Percentiles rank a stretch among this genome's conserved stretches.
Evolutionary conservation across 2,888 invertebrate species (phyloP).

Genomic region (Ceraclea dissimilis): DNA sequence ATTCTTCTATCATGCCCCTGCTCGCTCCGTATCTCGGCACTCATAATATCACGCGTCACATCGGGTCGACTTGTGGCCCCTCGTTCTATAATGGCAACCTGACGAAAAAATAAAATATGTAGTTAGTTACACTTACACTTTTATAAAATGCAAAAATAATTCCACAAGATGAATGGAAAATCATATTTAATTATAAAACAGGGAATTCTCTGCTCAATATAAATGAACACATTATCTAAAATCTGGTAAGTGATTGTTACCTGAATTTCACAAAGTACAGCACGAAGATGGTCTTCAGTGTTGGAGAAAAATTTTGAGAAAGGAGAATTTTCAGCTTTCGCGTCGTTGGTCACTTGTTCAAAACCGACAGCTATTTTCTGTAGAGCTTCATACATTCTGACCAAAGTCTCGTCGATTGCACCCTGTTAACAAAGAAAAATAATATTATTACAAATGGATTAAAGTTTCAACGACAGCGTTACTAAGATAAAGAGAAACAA

Average conservation of each 20-base stretch:
- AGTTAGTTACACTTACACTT: not conserved
- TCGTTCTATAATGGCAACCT: slow-evolving; percentile 29
- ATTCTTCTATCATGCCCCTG: slow-evolving; percentile 39
- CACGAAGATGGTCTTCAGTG: slow-evolving; percentile 34
- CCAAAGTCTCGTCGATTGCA: slow-evolving; percentile 31
- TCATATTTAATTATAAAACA: too few relatives aligned
- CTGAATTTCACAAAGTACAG: slow-evolving; percentile 28
- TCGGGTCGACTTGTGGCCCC: slow-evolving; percentile 32
- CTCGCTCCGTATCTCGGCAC: slow-evolving; percentile 34
- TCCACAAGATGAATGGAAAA: too few relatives aligned
- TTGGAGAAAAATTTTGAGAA: slow-evolving; percentile 33
- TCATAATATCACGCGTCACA: slow-evolving; percentile 41
- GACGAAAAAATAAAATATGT: slow-evolving; percentile 8
- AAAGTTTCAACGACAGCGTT: too few relatives aligned
- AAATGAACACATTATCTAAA: too few relatives aligned
- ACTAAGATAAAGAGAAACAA: too few relatives aligned
- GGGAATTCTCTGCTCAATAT: too few relatives aligned
- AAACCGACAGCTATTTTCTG: slow-evolving; percentile 38
- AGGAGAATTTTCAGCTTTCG: slow-evolving; percentile 21
- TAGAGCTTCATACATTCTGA: slow-evolving; percentile 33
- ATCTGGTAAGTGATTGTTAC: slow-evolving; percentile 9
- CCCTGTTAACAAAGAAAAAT: slow-evolving; percentile 19
- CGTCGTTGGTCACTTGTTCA: slow-evolving; percentile 38
- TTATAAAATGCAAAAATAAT: not conserved
- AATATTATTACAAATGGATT: not conserved